These are phyloP conservation scores for Brenthis daphne DNA, from an alignment of 2,888 invertebrate genomes.

Conservation along the genomic window DNA sequence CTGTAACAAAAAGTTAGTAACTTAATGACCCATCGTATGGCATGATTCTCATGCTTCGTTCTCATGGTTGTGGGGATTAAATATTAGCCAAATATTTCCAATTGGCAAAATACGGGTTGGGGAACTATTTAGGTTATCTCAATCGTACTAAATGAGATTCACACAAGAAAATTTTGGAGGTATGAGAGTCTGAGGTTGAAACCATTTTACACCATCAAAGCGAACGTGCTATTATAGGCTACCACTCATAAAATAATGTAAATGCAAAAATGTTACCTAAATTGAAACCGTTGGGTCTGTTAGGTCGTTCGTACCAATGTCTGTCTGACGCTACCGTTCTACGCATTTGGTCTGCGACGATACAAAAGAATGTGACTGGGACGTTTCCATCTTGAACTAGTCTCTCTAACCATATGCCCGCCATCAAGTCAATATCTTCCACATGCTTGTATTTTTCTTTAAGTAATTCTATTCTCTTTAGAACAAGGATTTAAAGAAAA, in stretches of 20 bases:
- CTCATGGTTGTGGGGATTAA: too few relatives aligned
- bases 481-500: neutral
- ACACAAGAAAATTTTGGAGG: too few relatives aligned
- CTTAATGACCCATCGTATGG: too few relatives aligned
- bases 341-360: constrained; percentile 91
- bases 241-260: neutral
- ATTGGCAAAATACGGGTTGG: too few relatives aligned
- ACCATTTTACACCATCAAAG: neutral
- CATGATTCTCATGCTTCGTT: too few relatives aligned
- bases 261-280: constrained; percentile 45
- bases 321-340: constrained; percentile 90
- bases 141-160: too few relatives aligned
- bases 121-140: too few relatives aligned
- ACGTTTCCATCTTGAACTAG: constrained; percentile 90
- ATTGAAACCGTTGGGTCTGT: constrained; percentile 54
- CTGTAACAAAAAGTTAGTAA: too few relatives aligned
- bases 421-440: constrained; percentile 92
- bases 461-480: constrained; percentile 48
- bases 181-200: neutral
- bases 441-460: constrained; percentile 75
- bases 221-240: neutral
- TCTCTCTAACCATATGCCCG: constrained; percentile 91
- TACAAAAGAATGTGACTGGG: constrained; percentile 92
- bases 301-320: constrained; percentile 84
- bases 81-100: too few relatives aligned